Evolutionary conservation across 2,888 invertebrate genomes (phyloP), one percentile per base, ranked within the genome.

Genomic region (Peribatodes rhomboidaria): DNA sequence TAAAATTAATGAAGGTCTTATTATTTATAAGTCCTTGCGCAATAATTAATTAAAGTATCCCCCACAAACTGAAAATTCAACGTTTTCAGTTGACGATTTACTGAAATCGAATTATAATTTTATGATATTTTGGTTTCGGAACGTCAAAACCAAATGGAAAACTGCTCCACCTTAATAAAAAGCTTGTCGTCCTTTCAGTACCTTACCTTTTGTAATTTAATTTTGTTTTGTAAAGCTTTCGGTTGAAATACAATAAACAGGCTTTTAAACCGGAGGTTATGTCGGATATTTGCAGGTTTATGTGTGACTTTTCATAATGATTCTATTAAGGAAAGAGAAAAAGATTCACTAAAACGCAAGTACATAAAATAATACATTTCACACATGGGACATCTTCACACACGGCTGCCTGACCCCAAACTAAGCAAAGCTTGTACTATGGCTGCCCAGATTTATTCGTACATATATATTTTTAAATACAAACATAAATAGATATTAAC

Each of bases 161-260:
- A 47, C 20, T 20, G 16, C 47, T 61, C 31, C 54, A 47, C 33
- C 49, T 22, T 55, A 41, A 13, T 47, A 53, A 46, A 53, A 53
- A 37, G 52, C 46, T 60, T 35, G 54, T 65, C 46, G 55, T 49
- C 47, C 27, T 39, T 42, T 31, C 27, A 27, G 6, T 27, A 27
- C 27, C 27, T 13, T 42, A 54, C 54, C 54, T 66, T 61, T 54
- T 16, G 10, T 58, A 58, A 54, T 54, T 61, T 16, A 54, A 66
- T 58, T 61, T 61, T 54, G 47, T 65, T 65, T 61, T 47, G 13
- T 41, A 54, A 44, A 65, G 41, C 42, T 56, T 44, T 56, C 20
- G 11, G 50, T 35, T 37, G 50, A 35, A 47, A 47, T 14, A 18
- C 37, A n/a, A 50, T 22, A 50, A 16, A 35, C 4, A 14, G 27